Conservation (phyloP, 2,888 invertebrate genomes). For the Orgyia antiqua region DNA sequence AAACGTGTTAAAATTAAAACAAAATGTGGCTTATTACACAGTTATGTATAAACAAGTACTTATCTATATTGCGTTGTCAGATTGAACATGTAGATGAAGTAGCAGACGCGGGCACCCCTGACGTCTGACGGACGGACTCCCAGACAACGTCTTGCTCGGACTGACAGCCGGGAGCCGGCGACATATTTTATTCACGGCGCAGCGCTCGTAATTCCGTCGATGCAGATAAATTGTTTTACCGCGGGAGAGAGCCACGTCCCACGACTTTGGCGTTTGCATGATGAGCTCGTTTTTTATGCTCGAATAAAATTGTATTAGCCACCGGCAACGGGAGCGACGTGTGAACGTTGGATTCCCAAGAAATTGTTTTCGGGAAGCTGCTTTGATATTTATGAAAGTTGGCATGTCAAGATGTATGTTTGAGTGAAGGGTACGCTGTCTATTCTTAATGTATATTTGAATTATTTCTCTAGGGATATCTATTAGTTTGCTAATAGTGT, state of each 20-base stretch:
- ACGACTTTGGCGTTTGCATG: constrained; percentile 75
- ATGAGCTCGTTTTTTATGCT: constrained; percentile 77
- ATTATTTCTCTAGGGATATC: constrained; percentile 25
- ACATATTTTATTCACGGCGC: constrained; percentile 76
- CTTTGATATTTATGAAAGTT: constrained; percentile 74
- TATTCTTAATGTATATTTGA: constrained; percentile 38
- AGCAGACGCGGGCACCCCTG: constrained; percentile 35
- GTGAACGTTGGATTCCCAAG: constrained; percentile 60
- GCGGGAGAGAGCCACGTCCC: constrained; percentile 67
- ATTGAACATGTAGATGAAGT: constrained; percentile 6
- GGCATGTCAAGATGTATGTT: constrained; percentile 54
- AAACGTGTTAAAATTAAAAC: too few species aligned
- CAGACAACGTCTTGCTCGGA: constrained; percentile 56
- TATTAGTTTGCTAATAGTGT: constrained; percentile 10
- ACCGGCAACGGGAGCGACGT: constrained; percentile 49
- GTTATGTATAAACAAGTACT: too few species aligned
- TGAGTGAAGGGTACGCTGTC: constrained; percentile 58
- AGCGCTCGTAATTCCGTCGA: constrained; percentile 75
- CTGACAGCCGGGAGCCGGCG: constrained; percentile 72
- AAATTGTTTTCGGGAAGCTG: constrained; percentile 67
- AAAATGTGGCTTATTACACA: too few species aligned
- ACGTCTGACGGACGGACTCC: constrained; percentile 30
- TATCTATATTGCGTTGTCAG: constrained; percentile 11
- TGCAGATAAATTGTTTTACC: constrained; percentile 79
- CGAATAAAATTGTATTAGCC: constrained; percentile 77